Base-by-base conservation (phyloP, 1,140 invertebrate species). In the Scaptomyza hsui region DNA sequence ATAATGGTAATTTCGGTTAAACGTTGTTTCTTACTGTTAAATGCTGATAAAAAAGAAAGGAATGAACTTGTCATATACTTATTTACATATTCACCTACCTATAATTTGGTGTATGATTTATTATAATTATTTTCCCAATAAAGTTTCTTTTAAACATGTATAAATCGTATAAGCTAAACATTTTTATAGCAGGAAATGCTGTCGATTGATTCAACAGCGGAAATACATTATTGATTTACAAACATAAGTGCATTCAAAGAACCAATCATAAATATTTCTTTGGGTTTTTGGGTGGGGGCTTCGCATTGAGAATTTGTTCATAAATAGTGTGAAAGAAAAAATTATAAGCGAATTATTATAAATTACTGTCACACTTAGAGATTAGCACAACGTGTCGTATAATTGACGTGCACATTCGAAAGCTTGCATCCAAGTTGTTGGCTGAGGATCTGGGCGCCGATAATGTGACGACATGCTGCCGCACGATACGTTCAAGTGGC, bases 281-380 rank as follows among this genome's bases (percentile, higher is more conserved):
- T 29, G 26, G 6, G 32, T 37, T 12, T 37, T 4, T 6, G 4
- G 24, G 6, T 6, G 24, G 0, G 24, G 1, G 24, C n/a, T 24
- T 24, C 24, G 24, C 1, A 24, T 4, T 4, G 24, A 12, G 41
- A 41, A 47, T 56, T 45, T 24, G 37, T 61, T 67, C 55, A 65
- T 60, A 51, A 59, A 59, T 74, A 49, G 10, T 32, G 24, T 7
- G 6, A 29, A 29, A 35, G 3, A 41, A 42, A 42, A 62, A 56
- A 75, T 75, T 61, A 72, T 72, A 47, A 39, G 16, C 32, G 49
- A 55, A 75, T 75, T 59, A 72, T 60, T 59, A 53, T 35, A 32
- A 64, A 60, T 55, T 21, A 41, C 10, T 57, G 56, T 60, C 42
- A 19, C 15, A 16, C 13, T 19, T 29, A 6, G 9, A 64, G 67